Conservation (phyloP, 2,888 invertebrate species). For the Pyralis farinalis region DNA sequence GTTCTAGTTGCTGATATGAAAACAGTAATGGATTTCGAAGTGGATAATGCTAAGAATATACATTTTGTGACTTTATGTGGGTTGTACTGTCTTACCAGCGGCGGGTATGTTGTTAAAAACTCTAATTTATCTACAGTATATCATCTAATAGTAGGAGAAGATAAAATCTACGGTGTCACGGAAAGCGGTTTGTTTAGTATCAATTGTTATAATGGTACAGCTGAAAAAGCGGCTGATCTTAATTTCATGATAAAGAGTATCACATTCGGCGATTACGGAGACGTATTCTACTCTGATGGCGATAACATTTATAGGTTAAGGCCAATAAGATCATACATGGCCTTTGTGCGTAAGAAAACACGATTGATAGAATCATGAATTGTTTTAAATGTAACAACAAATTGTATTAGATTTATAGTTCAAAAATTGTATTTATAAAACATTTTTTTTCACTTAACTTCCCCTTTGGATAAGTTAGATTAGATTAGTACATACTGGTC, state of each 20-base stretch:
- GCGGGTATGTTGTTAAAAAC: conserved; percentile 52
- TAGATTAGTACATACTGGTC: too few species aligned
- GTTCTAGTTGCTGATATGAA: conserved; percentile 44
- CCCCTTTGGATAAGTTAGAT: too few species aligned
- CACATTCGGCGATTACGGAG: conserved; percentile 65
- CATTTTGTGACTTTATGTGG: conserved; percentile 66
- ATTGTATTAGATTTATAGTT: too few species aligned
- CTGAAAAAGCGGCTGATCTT: conserved; percentile 43
- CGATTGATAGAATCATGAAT: too few species aligned
- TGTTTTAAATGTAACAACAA: too few species aligned
- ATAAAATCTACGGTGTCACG: conserved; percentile 49
- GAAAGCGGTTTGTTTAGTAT: conserved; percentile 52
- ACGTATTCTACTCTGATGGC: conserved; percentile 56
- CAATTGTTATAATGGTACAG: conserved; percentile 59
- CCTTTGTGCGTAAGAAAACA: conserved; percentile 46
- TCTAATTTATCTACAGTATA: conserved; percentile 47
- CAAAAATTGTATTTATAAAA: too few species aligned
- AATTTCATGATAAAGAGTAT: conserved; percentile 54
- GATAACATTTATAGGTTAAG: conserved; percentile 53
- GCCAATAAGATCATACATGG: conserved; percentile 54
- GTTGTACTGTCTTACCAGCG: conserved; percentile 48
- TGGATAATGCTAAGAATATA: conserved; percentile 53
- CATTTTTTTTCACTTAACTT: too few species aligned
- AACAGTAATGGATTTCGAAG: conserved; percentile 60
- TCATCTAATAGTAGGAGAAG: conserved; percentile 49